These are phyloP conservation scores for Ranitomeya variabilis DNA, from an alignment of 2,113 vertebrate genomes.

Conservation along the genomic window DNA sequence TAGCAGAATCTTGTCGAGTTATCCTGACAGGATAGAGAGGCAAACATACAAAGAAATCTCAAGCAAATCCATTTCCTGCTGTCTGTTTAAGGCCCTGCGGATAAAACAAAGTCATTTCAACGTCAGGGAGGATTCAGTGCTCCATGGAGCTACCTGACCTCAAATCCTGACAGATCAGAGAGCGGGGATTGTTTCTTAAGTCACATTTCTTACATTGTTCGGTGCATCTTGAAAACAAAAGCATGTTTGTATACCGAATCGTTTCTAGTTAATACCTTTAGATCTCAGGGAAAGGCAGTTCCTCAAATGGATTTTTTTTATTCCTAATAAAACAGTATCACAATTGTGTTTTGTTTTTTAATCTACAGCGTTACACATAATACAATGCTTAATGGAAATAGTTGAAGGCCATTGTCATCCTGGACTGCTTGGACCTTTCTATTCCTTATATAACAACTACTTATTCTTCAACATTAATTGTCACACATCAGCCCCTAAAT, in stretches of 20 bases:
- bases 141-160: conserved; percentile 38
- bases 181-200: conserved; percentile 26
- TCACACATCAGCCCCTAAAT: too few species aligned
- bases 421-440: not conserved
- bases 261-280: conserved; percentile 27
- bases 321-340: not conserved
- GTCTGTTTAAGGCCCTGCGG: conserved; percentile 41
- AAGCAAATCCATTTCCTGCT: conserved; percentile 51
- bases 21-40: conserved; percentile 42
- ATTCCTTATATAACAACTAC: not conserved
- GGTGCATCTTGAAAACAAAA: not conserved
- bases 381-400: not conserved
- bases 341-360: not conserved
- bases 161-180: conserved; percentile 56
- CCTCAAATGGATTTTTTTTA: not conserved
- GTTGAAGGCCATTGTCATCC: not conserved
- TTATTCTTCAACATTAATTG: not conserved
- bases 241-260: conserved; percentile 10
- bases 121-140: conserved; percentile 41
- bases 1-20: conserved; percentile 51
- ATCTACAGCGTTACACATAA: not conserved
- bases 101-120: conserved; percentile 57
- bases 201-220: conserved; percentile 17
- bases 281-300: not conserved
- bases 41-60: conserved; percentile 50